These are phyloP conservation scores for Oreochromis tanganicae DNA, from an alignment of 2,113 vertebrate species.

Conservation along the genomic window DNA sequence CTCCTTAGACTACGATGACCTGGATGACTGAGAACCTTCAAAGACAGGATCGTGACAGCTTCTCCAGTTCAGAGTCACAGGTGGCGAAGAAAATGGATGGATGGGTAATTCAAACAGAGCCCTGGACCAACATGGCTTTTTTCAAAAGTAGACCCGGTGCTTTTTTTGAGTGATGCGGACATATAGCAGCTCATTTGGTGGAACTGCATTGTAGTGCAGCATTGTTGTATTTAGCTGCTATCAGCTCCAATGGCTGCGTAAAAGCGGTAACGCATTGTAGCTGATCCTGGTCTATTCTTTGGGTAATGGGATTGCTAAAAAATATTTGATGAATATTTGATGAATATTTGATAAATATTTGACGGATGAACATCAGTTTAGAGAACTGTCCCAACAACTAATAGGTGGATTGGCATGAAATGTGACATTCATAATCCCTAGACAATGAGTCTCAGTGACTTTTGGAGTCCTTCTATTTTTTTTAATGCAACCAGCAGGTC, in stretches of 20 bases:
- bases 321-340: background rate
- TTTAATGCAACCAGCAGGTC: background rate
- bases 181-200: background rate
- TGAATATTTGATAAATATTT: background rate
- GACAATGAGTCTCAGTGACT: background rate
- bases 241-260: background rate
- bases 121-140: background rate
- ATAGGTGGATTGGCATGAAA: background rate
- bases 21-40: background rate
- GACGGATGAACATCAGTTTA: background rate
- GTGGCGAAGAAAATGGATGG: background rate
- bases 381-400: background rate
- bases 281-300: background rate
- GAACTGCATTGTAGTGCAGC: background rate
- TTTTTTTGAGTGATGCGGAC: background rate
- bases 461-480: background rate
- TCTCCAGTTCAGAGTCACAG: background rate
- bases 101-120: background rate
- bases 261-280: background rate
- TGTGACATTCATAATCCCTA: background rate
- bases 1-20: background rate
- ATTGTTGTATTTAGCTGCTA: background rate
- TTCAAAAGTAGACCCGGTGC: background rate
- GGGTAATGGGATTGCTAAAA: background rate
- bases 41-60: background rate